These are phyloP conservation scores for Melanostoma mellinum DNA, from an alignment of 2,888 invertebrate species.

Conservation along the genomic window DNA sequence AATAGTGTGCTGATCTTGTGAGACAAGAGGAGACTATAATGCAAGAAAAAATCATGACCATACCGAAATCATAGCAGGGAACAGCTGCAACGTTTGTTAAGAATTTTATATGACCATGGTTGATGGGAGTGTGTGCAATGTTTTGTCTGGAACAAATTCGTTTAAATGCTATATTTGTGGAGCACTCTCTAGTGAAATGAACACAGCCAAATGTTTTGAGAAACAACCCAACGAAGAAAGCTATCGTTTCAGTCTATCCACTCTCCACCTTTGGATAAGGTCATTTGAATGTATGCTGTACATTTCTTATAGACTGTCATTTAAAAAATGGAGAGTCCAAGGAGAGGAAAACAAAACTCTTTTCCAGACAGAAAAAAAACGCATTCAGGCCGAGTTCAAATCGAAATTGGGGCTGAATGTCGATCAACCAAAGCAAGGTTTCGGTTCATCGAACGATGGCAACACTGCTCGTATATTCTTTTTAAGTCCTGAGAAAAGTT, in stretches of 20 bases:
- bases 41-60: background rate
- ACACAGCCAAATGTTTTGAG: constrained; percentile 14
- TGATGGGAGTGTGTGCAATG: background rate
- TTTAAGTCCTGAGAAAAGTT: constrained; percentile 8
- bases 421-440: background rate
- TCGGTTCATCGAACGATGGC: constrained; percentile 4
- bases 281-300: constrained; percentile 13
- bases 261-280: constrained; percentile 18
- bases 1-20: constrained; percentile 7
- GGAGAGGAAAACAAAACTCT: constrained; percentile 12
- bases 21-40: background rate
- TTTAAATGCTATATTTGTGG: constrained; percentile 8
- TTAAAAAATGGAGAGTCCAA: constrained; percentile 13
- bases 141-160: background rate
- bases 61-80: background rate
- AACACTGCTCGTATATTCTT: constrained; percentile 37
- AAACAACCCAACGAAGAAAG: constrained; percentile 8
- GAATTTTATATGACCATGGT: constrained; percentile 3
- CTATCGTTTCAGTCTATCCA: constrained; percentile 5
- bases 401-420: too few species aligned
- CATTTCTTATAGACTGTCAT: constrained; percentile 7
- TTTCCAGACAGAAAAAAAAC: background rate
- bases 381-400: background rate
- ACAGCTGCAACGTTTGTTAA: background rate
- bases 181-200: constrained; percentile 21